A percentile compares a stretch with the other conserved stretches of the same genome.
Conservation (phyloP, 2,888 invertebrate genomes). For the Amiota communis region DNA sequence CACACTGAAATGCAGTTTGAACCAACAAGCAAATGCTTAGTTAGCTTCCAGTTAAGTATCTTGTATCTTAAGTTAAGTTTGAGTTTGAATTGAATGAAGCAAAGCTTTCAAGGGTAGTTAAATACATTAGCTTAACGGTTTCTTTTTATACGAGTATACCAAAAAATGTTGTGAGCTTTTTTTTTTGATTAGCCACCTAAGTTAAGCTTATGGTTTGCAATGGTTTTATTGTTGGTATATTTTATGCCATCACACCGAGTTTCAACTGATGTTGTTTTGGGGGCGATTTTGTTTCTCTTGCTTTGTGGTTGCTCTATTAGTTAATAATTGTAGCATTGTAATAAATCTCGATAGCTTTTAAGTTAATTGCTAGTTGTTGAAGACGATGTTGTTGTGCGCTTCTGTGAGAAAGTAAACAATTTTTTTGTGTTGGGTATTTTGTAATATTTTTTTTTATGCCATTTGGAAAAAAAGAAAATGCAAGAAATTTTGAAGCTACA, state of each 20-base stretch:
- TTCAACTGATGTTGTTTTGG: background rate
- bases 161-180: background rate
- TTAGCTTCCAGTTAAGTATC: conserved; percentile 21
- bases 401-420: background rate
- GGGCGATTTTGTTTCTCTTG: no score
- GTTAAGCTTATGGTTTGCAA: background rate
- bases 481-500: no score
- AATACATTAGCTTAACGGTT: conserved; percentile 30
- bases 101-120: conserved; percentile 61
- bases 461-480: no score
- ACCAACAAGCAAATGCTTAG: background rate
- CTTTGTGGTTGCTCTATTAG: no score
- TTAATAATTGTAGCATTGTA: background rate
- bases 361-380: no score
- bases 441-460: background rate
- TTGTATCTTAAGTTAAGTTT: conserved; percentile 14
- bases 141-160: conserved; percentile 46
- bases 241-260: background rate
- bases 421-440: background rate
- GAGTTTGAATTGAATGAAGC: background rate
- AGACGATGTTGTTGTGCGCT: background rate
- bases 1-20: conserved; percentile 52
- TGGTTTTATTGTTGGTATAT: background rate
- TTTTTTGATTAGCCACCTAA: background rate
- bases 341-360: no score